These are phyloP conservation scores for Sparus aurata DNA, from an alignment of 2,797 vertebrate genomes.

Conservation along the genomic window DNA sequence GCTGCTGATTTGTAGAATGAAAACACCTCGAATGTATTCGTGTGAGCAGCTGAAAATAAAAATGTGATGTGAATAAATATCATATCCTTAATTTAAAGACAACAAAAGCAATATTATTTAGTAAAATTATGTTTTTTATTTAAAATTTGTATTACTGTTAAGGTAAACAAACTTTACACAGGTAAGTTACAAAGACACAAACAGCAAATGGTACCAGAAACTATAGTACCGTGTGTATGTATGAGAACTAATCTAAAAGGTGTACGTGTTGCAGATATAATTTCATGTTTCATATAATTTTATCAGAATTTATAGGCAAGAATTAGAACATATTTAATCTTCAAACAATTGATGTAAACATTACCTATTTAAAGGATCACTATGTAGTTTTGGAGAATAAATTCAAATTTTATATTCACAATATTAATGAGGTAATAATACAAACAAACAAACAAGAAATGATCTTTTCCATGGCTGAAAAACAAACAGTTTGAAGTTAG, in stretches of 20 bases:
- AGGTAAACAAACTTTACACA: conserved; percentile 3
- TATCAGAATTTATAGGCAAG: not conserved
- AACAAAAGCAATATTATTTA: not conserved
- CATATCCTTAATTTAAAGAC: not conserved
- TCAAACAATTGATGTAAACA: no score
- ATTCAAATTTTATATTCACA: no score
- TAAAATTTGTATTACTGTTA: conserved; percentile 1
- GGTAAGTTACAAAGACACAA: not conserved
- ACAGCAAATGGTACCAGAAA: conserved; percentile 3
- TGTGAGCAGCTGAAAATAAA: conserved; percentile 25
- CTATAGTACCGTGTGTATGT: not conserved
- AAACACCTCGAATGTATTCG: conserved; percentile 22
- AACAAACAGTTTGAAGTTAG: no score
- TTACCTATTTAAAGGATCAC: no score
- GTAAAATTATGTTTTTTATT: conserved; percentile 25
- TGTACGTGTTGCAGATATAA: not conserved
- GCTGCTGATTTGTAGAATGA: not conserved
- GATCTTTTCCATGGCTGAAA: no score
- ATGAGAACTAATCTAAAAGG: not conserved
- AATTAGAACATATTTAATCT: not conserved
- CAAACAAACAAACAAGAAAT: no score
- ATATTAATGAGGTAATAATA: no score
- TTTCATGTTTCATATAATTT: not conserved
- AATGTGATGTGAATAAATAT: conserved; percentile 15
- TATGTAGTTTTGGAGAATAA: no score